phyloP scores from a whole-genome alignment of 2,113 vertebrate species.

The Coturnix japonica region DNA sequence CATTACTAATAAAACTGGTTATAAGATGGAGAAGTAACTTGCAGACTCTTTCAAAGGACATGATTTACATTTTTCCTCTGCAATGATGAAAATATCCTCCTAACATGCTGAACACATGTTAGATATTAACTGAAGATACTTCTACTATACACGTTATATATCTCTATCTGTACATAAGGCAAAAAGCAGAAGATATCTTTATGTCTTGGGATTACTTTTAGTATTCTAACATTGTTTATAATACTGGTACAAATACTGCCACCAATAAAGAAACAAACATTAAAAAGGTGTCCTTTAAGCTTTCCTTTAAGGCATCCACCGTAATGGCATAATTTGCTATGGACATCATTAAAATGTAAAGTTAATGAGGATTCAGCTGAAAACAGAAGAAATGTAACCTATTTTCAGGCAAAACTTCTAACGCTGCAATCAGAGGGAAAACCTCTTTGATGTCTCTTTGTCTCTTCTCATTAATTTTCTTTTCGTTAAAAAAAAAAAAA shows the following conservation, averaged over 20 bases:
- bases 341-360: conserved; percentile 95
- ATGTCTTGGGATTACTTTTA: conserved; percentile 51
- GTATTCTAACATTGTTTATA: conserved; percentile 69
- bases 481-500: conserved; percentile 77
- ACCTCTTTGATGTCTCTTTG: conserved; percentile 93
- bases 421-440: conserved; percentile 89
- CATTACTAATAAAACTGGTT: conserved; percentile 60
- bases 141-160: background rate
- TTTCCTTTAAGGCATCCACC: conserved; percentile 81
- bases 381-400: conserved; percentile 91
- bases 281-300: conserved; percentile 79
- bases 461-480: conserved; percentile 94
- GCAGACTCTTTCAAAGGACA: conserved; percentile 51
- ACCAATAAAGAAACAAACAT: conserved; percentile 72
- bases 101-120: background rate
- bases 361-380: conserved; percentile 92
- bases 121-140: conserved; percentile 40
- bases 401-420: conserved; percentile 92
- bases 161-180: background rate
- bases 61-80: conserved; percentile 31
- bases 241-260: conserved; percentile 68
- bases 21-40: conserved; percentile 64
- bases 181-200: background rate
- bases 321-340: conserved; percentile 81
- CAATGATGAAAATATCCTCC: conserved; percentile 41